A percentile compares a stretch with the other conserved stretches of the same genome.
Conservation (phyloP, 2,797 vertebrate genomes). For the Eospalax fontanierii region DNA sequence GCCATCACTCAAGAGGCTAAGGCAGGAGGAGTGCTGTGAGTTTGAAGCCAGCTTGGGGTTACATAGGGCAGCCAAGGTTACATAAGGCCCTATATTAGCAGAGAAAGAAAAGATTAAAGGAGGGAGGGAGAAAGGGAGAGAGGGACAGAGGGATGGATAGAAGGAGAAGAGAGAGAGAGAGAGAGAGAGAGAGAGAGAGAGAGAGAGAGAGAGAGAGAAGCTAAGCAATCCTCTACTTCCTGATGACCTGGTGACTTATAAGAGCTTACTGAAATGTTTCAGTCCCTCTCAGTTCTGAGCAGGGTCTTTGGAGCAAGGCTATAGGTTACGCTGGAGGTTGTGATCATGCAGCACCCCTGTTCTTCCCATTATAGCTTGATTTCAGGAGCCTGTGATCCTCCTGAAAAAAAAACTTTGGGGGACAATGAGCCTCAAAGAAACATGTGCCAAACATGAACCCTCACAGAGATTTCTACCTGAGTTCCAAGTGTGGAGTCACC, state of each 20-base stretch:
- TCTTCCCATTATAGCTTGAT: background rate
- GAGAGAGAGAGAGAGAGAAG: too few species aligned
- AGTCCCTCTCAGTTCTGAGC: background rate
- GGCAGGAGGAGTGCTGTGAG: background rate
- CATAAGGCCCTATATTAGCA: background rate
- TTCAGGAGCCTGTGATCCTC: background rate
- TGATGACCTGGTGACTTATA: background rate
- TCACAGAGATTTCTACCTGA: background rate
- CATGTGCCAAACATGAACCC: fast-evolving
- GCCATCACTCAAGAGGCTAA: background rate
- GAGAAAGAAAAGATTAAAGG: too few species aligned
- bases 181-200: background rate
- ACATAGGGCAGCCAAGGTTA: background rate
- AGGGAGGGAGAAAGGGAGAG: background rate
- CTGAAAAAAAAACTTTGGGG: background rate
- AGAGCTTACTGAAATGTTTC: background rate
- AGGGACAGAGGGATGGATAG: background rate
- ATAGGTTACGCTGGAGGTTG: background rate
- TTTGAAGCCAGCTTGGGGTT: background rate
- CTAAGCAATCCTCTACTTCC: background rate
- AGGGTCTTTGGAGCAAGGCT: background rate
- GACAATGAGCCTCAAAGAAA: background rate
- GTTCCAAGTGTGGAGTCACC: background rate
- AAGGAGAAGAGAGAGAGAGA: too few species aligned
- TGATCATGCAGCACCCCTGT: fast-evolving